Evolutionary conservation across 2,113 vertebrate genomes (phyloP), one percentile per base, ranked within the genome.

Genomic region (Odobenus rosmarus): DNA sequence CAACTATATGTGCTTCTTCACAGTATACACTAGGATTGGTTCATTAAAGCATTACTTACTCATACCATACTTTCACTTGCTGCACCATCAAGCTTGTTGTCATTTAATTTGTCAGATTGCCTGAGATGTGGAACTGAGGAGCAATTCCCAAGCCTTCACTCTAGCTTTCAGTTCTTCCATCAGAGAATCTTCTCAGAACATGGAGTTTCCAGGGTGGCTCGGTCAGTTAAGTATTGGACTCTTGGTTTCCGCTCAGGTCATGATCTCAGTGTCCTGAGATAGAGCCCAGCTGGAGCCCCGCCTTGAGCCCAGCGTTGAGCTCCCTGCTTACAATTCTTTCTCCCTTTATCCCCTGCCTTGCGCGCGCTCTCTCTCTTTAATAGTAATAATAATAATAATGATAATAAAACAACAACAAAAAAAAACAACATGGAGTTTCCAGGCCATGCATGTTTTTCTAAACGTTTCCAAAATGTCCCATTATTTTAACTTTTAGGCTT

Each of bases 111-210:
- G 13, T 72, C 21, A 64, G 76, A 83, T 36, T 33, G 0, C 16
- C 24, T 33, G 19, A 19, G 6, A 82, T 24, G 39, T 19, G 21
- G 7, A 61, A 4, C 8, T 13, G 4, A 82, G 9, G 84, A 57
- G 1, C 69, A 12, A 16, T 61, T 64, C 4, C 15, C 8, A 26
- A 14, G 0, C 1, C 15, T 31, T 33, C 5, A 14, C 24, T 88
- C 36, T 16, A 72, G 3, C 1, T 91, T 81, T 51, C 7, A 19
- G 1, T 82, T n/a, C 23, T 72, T 84, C 26, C 36, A 51, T 86
- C 53, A 39, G 28, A 64, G 11, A 82, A 21, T 3, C 21, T n/a
- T 31, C 64, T 83, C 39, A 90, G 36, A 81, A 23, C 9, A 10
- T 24, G 6, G 62, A 67, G 0, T 74, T 69, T 33, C 18, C n/a